phyloP scores from a whole-genome alignment of 2,113 vertebrate species.

The Brachionichthys hirsutus region DNA sequence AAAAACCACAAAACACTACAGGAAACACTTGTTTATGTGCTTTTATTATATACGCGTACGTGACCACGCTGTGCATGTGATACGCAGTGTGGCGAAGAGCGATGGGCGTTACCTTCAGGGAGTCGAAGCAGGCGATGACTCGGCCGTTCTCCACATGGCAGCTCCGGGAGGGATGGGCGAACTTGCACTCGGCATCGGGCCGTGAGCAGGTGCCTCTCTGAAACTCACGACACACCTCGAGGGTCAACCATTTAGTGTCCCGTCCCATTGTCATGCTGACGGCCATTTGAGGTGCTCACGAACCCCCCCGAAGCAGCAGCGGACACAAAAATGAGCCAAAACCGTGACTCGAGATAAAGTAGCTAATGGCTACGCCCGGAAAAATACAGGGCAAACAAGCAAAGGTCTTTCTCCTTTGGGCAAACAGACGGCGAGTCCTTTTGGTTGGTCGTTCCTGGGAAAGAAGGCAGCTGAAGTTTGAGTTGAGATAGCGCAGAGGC shows the following conservation, averaged over 20 bases:
- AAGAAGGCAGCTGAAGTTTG: slow-evolving; percentile 62
- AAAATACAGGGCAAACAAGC: slow-evolving; percentile 27
- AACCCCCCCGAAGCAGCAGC: slow-evolving; percentile 29
- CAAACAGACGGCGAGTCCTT: slow-evolving; percentile 38
- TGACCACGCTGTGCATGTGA: too few species aligned
- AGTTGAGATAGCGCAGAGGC: slow-evolving; percentile 59
- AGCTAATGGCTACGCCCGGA: slow-evolving; percentile 46
- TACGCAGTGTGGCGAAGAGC: slow-evolving; percentile 14
- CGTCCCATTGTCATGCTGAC: slow-evolving; percentile 92
- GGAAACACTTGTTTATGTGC: slow-evolving; percentile 2
- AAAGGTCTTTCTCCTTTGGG: slow-evolving; percentile 24
- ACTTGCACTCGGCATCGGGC: slow-evolving; percentile 95
- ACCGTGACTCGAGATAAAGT: slow-evolving; percentile 33
- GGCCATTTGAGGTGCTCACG: slow-evolving; percentile 74
- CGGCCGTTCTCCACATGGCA: slow-evolving; percentile 99
- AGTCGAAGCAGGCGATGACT: slow-evolving; percentile 99
- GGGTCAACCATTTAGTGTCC: slow-evolving; percentile 98
- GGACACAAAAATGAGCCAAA: slow-evolving; percentile 42
- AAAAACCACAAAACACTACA: not conserved
- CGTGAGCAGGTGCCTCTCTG: slow-evolving; percentile 97
- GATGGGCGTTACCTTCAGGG: slow-evolving; percentile 91
- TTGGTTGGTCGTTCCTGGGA: slow-evolving; percentile 55
- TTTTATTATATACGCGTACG: not conserved
- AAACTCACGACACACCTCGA: slow-evolving; percentile 99
- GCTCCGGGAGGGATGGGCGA: slow-evolving; percentile 93